Percentiles rank a stretch among this genome's conserved stretches.
Evolutionary conservation across 2,888 invertebrate genomes (phyloP).

Genomic region (Trileptium ribeirensis): DNA sequence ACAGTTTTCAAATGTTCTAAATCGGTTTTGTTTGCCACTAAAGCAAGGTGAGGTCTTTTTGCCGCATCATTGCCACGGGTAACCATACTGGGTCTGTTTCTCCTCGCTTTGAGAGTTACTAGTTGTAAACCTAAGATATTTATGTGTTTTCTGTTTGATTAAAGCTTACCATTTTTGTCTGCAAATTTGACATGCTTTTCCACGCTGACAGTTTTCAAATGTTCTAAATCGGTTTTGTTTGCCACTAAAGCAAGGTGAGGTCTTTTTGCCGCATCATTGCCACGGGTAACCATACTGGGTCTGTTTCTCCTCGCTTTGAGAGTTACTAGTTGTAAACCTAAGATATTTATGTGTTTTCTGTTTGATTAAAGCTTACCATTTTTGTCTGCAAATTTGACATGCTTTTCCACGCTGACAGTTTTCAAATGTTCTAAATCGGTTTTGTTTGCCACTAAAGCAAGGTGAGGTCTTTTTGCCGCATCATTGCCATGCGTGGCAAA

Average conservation of each 20-base stretch:
- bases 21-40: conserved; percentile 58
- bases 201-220: conserved; percentile 55
- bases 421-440: conserved; percentile 57
- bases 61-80: conserved; percentile 47
- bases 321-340: too few species aligned
- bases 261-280: too few species aligned
- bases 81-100: too few species aligned
- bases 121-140: too few species aligned
- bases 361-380: too few species aligned
- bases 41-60: conserved; percentile 53
- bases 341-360: too few species aligned
- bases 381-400: conserved; percentile 55
- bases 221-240: conserved; percentile 58
- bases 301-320: too few species aligned
- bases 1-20: conserved; percentile 57
- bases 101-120: too few species aligned
- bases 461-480: conserved; percentile 51
- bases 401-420: conserved; percentile 55
- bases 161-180: conserved; percentile 50
- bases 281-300: too few species aligned
- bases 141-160: too few species aligned
- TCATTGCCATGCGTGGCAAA: conserved; percentile 47
- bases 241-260: conserved; percentile 56
- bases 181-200: conserved; percentile 56
- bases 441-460: conserved; percentile 58